Percentiles rank a stretch among this genome's conserved stretches.
Evolutionary conservation across 2,888 invertebrate species (phyloP).

Genomic region (Uloborus plumipes): DNA sequence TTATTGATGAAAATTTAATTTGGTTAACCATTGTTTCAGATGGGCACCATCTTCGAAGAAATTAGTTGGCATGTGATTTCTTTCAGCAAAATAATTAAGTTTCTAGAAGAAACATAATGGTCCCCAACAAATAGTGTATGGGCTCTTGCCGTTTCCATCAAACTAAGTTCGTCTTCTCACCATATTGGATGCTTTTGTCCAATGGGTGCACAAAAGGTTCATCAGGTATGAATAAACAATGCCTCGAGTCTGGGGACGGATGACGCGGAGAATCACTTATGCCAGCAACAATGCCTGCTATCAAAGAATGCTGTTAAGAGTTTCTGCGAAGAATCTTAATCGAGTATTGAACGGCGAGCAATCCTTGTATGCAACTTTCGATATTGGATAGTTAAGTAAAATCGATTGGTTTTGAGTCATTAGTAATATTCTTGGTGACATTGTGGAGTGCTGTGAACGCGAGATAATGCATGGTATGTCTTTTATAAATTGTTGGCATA

Average conservation of each 20-base stretch:
- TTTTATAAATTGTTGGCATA: too few species aligned
- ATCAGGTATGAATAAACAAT: slow-evolving; percentile 1
- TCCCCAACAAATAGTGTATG: too few species aligned
- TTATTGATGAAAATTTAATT: too few species aligned
- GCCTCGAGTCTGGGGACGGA: neutral
- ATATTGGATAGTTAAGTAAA: slow-evolving; percentile 15
- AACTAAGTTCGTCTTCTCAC: neutral
- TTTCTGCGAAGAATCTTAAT: slow-evolving; percentile 25
- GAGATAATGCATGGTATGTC: slow-evolving; percentile 5
- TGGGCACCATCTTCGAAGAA: too few species aligned
- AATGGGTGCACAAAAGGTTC: neutral
- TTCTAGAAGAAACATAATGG: too few species aligned
- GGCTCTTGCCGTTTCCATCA: neutral
- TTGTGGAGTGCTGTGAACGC: slow-evolving; percentile 3
- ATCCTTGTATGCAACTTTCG: slow-evolving; percentile 9
- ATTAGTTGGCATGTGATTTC: too few species aligned
- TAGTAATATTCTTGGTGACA: slow-evolving; percentile 24
- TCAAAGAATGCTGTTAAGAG: slow-evolving; percentile 6
- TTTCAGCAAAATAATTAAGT: too few species aligned
- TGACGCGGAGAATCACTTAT: slow-evolving; percentile 3
- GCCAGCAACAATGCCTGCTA: neutral
- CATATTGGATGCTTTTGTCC: neutral
- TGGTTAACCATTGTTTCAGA: too few species aligned
- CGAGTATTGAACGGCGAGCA: slow-evolving; percentile 21
- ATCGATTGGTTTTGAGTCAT: slow-evolving; percentile 38